Conservation (phyloP, 2,888 invertebrate species). For the Cylloceria caligata region DNA sequence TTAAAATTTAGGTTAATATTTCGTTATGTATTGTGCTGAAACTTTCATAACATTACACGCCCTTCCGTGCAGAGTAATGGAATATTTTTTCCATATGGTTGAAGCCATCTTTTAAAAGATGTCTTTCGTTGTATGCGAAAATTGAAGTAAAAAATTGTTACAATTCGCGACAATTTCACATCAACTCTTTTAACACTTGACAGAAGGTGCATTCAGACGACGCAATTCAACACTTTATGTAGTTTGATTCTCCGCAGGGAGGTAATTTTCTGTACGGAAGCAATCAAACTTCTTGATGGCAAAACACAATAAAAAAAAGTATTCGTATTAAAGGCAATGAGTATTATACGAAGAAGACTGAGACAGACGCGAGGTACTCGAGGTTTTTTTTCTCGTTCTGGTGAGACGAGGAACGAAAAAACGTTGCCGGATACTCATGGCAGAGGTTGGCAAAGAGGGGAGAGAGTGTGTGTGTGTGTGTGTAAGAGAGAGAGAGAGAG, state of each 20-base stretch:
- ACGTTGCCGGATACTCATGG: constrained; percentile 47
- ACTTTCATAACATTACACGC: too few species aligned
- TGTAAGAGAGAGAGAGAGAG: constrained; percentile 28
- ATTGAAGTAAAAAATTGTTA: too few species aligned
- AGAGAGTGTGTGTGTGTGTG: too few species aligned
- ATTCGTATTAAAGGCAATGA: constrained; percentile 34
- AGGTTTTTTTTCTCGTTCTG: constrained; percentile 46
- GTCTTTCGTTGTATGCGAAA: too few species aligned
- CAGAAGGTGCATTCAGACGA: background rate
- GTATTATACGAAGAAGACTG: constrained; percentile 35
- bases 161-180: too few species aligned
- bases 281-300: constrained; percentile 38
- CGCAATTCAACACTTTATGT: background rate
- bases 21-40: too few species aligned
- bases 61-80: too few species aligned
- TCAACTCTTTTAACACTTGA: background rate
- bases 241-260: background rate
- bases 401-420: constrained; percentile 54
- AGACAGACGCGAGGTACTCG: constrained; percentile 26
- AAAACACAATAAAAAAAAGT: constrained; percentile 6
- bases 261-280: constrained; percentile 24
- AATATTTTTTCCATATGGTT: too few species aligned
- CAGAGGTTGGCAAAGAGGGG: too few species aligned
- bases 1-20: too few species aligned
- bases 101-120: too few species aligned